Evolutionary conservation across 2,113 vertebrate genomes (phyloP).

Genomic region (Seriola aureovittata): DNA sequence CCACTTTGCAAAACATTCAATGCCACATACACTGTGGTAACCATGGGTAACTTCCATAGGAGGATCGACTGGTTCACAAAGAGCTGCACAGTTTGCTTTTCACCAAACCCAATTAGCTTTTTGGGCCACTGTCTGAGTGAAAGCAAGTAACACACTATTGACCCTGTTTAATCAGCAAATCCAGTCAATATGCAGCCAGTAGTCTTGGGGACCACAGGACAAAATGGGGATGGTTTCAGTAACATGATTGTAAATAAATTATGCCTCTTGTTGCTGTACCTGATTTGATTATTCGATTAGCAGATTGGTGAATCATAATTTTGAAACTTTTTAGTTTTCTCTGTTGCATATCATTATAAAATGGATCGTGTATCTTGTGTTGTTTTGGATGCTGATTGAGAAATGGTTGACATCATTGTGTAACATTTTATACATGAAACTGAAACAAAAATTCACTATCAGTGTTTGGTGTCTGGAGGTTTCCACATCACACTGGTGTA

Average conservation of each 20-base stretch:
- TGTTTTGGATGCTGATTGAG: background rate
- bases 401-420: background rate
- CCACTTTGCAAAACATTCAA: background rate
- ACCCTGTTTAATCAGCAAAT: background rate
- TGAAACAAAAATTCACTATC: too few species aligned
- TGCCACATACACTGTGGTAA: background rate
- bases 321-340: background rate
- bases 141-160: too few species aligned
- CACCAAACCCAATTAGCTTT: background rate
- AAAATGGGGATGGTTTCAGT: background rate
- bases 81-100: background rate
- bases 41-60: too few species aligned
- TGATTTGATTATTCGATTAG: background rate
- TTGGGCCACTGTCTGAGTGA: too few species aligned
- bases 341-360: background rate
- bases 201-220: background rate
- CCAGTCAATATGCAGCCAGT: background rate
- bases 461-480: too few species aligned
- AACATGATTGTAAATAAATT: background rate
- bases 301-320: background rate
- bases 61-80: background rate
- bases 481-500: too few species aligned
- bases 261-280: background rate
- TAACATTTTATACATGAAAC: background rate
- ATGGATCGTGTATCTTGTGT: background rate